Evolutionary conservation across 2,888 invertebrate genomes (phyloP), one percentile per base, ranked within the genome.

Genomic region (Meliscaeva auricollis): DNA sequence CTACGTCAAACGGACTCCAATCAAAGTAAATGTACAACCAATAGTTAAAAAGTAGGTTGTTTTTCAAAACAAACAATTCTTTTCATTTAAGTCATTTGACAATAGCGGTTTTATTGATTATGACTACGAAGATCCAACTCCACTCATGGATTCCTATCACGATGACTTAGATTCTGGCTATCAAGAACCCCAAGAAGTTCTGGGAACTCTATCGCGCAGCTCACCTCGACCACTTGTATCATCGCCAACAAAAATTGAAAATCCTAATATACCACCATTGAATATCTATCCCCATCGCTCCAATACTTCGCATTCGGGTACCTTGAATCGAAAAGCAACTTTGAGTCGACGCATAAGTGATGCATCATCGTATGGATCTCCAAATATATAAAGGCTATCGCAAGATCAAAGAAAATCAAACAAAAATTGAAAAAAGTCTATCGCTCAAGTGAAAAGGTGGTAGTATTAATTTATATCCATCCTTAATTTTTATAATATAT

Each of bases 51-150:
- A 17, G 17, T 6, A 6, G 8, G n/a, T n/a, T n/a, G n/a, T n/a
- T n/a, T n/a, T 15, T 11, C 32, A 7, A 30, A n/a, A 54, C 7
- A 52, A n/a, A 7, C 8, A n/a, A n/a, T 35, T 64, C n/a, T 41
- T 20, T 17, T 32, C 13, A 56, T 88, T 89, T 0, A 72, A 92
- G 92, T 91, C 94, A 77, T 95, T 95, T 90, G 95, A 95, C 91
- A 96, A 96, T 90, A 95, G 95, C 74, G 95, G 96, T 35, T 96
- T 96, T 91, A 95, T 96, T 91, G 96, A 96, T 91, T 96, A 96
- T 64, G 97, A 97, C 88, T 96, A 96, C 90, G 96, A 96, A 91
- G 96, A 96, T 89, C 95, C 96, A 3, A 95, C 96, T 0, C 95
- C 96, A 0, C 90, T 95, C 68, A 95, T 96, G 90, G 96, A 96